Conservation (phyloP, 2,113 vertebrate species). For the Redunca redunca region DNA sequence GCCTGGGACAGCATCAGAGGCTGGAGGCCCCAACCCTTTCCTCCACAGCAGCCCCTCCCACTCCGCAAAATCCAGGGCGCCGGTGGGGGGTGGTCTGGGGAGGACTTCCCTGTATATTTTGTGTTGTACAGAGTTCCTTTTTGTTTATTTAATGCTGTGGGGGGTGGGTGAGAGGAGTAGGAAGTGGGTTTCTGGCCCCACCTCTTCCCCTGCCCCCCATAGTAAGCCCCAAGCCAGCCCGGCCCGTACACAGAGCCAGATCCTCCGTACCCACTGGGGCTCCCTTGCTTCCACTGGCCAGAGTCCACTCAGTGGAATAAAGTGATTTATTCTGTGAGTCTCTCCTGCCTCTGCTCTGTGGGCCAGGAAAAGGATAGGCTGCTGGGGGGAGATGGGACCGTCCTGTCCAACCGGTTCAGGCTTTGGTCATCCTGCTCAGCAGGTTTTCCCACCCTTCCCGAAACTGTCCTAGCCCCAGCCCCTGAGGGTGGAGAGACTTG, state of each 20-base stretch:
- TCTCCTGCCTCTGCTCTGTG: slow-evolving; percentile 22
- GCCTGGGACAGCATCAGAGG: neutral
- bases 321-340: slow-evolving; percentile 5
- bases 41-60: neutral
- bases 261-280: neutral
- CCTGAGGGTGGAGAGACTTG: slow-evolving; percentile 12
- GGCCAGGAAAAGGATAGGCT: neutral
- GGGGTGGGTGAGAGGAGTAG: neutral
- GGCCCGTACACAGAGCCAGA: neutral
- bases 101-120: slow-evolving; percentile 19
- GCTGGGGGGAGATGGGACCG: neutral
- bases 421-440: slow-evolving; percentile 48
- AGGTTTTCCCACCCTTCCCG: slow-evolving; percentile 62
- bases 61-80: neutral
- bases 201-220: neutral
- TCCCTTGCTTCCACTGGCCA: neutral
- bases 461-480: slow-evolving; percentile 57
- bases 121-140: slow-evolving; percentile 55
- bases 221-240: neutral
- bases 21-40: neutral
- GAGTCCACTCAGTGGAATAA: neutral
- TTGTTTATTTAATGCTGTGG: slow-evolving; percentile 49
- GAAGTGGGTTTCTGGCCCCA: neutral
- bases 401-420: slow-evolving; percentile 57
- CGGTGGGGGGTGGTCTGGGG: neutral